Conservation (phyloP, 2,888 invertebrate genomes). For the Bibio marci region DNA sequence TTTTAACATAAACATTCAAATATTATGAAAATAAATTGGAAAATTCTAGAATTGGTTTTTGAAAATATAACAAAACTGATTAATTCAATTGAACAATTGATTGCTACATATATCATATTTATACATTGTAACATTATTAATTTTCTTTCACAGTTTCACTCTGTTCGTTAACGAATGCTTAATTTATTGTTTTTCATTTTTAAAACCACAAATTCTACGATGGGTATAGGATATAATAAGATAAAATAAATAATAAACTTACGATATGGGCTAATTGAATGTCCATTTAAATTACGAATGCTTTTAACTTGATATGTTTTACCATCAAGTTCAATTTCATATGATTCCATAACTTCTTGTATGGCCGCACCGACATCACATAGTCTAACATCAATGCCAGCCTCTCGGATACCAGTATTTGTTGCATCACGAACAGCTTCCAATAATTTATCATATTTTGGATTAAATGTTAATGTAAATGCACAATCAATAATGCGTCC, state of each 20-base stretch:
- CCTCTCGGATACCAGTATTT: constrained; percentile 89
- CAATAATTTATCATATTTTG: constrained; percentile 83
- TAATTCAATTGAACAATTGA: too few species aligned
- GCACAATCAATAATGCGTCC: constrained; percentile 98
- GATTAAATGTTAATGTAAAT: constrained; percentile 92
- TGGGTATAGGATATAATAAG: too few species aligned
- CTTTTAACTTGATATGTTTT: constrained; percentile 92
- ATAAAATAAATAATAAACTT: constrained; percentile 32
- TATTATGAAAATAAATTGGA: too few species aligned
- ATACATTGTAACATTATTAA: too few species aligned
- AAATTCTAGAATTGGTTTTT: too few species aligned
- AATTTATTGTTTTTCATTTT: too few species aligned
- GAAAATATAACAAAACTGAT: too few species aligned
- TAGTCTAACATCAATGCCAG: constrained; percentile 92
- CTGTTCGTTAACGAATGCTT: too few species aligned
- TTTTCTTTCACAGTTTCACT: too few species aligned
- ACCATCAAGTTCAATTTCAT: constrained; percentile 94
- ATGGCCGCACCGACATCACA: constrained; percentile 95
- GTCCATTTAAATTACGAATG: constrained; percentile 95
- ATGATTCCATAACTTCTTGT: constrained; percentile 99
- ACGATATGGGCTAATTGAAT: constrained; percentile 98
- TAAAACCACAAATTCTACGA: too few species aligned
- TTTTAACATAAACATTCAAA: too few species aligned
- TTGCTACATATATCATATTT: too few species aligned
- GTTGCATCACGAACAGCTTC: constrained; percentile 97